Evolutionary conservation across 64 coral and sea anemone species (phyloP), one percentile per base, ranked within the genome.

Genomic region (Acropora tenuis): DNA sequence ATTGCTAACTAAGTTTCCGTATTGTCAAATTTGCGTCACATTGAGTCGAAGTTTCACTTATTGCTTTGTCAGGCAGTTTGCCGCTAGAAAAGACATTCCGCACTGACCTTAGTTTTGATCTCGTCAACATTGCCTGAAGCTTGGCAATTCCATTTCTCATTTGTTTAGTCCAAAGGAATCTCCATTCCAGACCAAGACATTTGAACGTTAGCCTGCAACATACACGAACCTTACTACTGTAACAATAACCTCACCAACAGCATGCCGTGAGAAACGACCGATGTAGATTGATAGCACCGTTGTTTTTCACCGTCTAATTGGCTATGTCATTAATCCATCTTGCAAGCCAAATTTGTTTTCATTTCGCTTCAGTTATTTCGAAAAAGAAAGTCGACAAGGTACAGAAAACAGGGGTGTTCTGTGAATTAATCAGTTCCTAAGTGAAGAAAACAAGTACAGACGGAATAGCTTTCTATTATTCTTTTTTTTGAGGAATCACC

Each of bases 321-420:
- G 68, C 8, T 71, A 15, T 20, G 19, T 40, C 13, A n/a, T 71
- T 71, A 71, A 71, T 19, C 68, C 68, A 30, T n/a, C 5, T 71
- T 71, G 19, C 4, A 40, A 19, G 18, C 68, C 17, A 71, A 41
- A 19, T 4, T 30, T 71, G 68, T 71, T 71, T 71, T 71, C 68
- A 71, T 71, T 71, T 71, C 20, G 68, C 68, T 71, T 71, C 68
- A 71, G 68, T 40, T 71, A 15, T 40, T 71, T 71, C 68, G 68
- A 71, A 55, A 71, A 71, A 17, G 68, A 5, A 71, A 71, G 68
- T 71, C 18, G 15, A 66, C 9, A 17, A 66, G 61, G 8, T 66
- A 11, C 20, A 71, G 40, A 71, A 55, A 20, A 71, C 18, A 30
- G 68, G 13, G 19, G 19, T 71, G 68, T 19, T 19, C 18, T 71